Evolutionary conservation across 2,888 invertebrate species (phyloP), one percentile per base, ranked within the genome.

Genomic region (Nemotelus nigrinus): DNA sequence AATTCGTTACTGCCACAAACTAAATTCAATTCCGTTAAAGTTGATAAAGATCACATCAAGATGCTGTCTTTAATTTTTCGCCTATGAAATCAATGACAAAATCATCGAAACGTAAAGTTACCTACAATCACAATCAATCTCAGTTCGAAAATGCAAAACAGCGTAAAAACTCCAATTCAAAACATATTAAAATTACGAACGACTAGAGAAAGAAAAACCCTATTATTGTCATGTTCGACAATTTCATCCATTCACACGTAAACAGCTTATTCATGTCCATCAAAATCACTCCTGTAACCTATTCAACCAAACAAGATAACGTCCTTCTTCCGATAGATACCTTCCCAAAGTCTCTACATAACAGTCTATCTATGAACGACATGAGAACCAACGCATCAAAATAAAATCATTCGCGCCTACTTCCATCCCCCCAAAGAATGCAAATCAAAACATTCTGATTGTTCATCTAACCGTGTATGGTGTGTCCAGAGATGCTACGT

Each of bases 371-470:
- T 44, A 48, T 41, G 53, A 48, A 25, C 53, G 41, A 63, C 25
- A 63, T 63, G 63, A 43, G 63, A 63, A 63, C 63, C 43, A 41
- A 43, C 25, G 25, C 25, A 25, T 4, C 25, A 41, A 63, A 63
- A 63, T 63, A 3, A 25, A 43, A 63, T 43, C 10, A 47, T 72
- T 65, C 47, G 48, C 53, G 44, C 48, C 47, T 50, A 68, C 25
- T 6, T 7, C 10, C 47, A 57, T 57, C 10, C 57, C 72, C 65
- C 57, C 44, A 45, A 41, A 8, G 58, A 50, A 79, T 79, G 79
- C 74, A 79, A 79, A 79, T 79, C 79, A 79, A 63, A 79, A 77
- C 79, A 77, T 68, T 79, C 74, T 68, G 63, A 79, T 77, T 79
- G 74, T 79, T 72, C 79, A 79, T 53, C 79, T 79, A 77, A 68